Base-by-base conservation (phyloP, 1,140 invertebrate genomes). In the Eubasilissa regina region DNA sequence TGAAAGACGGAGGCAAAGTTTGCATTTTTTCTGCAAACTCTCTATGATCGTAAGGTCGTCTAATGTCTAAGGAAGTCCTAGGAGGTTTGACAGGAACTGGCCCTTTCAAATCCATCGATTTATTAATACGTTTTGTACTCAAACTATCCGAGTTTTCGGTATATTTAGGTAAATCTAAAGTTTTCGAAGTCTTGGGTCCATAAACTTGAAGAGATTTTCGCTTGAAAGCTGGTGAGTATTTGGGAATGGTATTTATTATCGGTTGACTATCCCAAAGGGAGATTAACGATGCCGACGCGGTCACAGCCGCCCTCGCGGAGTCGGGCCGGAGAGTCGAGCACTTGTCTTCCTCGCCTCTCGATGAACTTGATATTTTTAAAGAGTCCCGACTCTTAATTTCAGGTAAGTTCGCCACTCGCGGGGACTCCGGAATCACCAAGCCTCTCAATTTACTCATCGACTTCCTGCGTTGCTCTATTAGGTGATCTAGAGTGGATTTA, bases 201-300 rank as follows among this genome's bases (percentile, higher is more conserved):
- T 93, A 94, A 4, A 94, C 90, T 78, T 94, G 90, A 17, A 95
- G 86, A 53, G 91, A 92, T 87, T 95, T 94, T 72, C 94, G 86
- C 85, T 96, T 96, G 84, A 95, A 95, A 0, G 94, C 94, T 35
- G 95, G 95, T 0, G 94, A 95, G 89, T 95, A 96, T 88, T 95
- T 95, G 0, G 94, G 94, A 74, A 95, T 86, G 75, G 92, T 91
- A 76, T 88, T 89, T 10, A 86, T 84, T 78, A 86, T 85, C 81
- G 85, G 84, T 83, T 85, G 88, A 21, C 85, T 87, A 85, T 90
- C 90, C 92, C 91, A 92, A 81, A 90, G 87, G 45, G 84, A 73
- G 4, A 66, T 73, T 47, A 84, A 45, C 21, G 75, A 80, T 48
- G 72, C 74, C 15, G 77, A 51, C 51, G 19, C 25, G 44, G 74